These are phyloP conservation scores for Nerophis ophidion DNA, from an alignment of 2,113 vertebrate genomes.

Conservation along the genomic window DNA sequence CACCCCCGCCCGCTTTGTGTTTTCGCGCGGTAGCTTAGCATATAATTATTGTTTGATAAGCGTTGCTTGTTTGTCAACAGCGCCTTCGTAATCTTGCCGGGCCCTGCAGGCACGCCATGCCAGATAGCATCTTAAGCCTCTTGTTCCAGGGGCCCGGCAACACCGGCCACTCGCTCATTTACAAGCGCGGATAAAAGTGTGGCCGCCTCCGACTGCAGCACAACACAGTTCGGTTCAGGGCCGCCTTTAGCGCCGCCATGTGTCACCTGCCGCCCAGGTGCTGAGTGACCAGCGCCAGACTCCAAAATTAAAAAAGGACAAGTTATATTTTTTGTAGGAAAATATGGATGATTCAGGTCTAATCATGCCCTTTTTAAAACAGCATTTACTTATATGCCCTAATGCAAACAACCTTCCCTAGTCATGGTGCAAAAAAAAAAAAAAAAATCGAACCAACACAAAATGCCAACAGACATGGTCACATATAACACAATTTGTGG, in stretches of 20 bases:
- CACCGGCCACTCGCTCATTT: constrained; percentile 75
- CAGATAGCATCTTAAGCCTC: constrained; percentile 77
- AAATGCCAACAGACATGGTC: too few species aligned
- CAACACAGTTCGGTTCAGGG: constrained; percentile 33
- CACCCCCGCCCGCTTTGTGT: constrained; percentile 62
- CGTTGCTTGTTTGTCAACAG: constrained; percentile 78
- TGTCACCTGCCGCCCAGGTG: constrained; percentile 60
- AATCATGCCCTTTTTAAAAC: too few species aligned
- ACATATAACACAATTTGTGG: too few species aligned
- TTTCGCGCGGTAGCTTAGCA: constrained; percentile 71
- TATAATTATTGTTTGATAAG: constrained; percentile 78
- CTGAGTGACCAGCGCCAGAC: constrained; percentile 46
- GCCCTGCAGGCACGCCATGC: constrained; percentile 68
- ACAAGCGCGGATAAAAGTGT: constrained; percentile 74
- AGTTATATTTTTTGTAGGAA: too few species aligned
- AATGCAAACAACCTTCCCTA: too few species aligned
- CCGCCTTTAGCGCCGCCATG: constrained; percentile 33
- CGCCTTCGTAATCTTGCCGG: constrained; percentile 72
- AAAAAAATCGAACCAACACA: too few species aligned
- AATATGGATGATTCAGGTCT: too few species aligned
- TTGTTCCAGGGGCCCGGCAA: constrained; percentile 75
- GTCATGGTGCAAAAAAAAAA: too few species aligned
- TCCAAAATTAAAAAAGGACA: too few species aligned
- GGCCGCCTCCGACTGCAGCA: constrained; percentile 56
- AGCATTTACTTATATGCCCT: too few species aligned